Evolutionary conservation across 1,140 invertebrate species (phyloP), one percentile per base, ranked within the genome.

Genomic region (Cataglyphis hispanica): DNA sequence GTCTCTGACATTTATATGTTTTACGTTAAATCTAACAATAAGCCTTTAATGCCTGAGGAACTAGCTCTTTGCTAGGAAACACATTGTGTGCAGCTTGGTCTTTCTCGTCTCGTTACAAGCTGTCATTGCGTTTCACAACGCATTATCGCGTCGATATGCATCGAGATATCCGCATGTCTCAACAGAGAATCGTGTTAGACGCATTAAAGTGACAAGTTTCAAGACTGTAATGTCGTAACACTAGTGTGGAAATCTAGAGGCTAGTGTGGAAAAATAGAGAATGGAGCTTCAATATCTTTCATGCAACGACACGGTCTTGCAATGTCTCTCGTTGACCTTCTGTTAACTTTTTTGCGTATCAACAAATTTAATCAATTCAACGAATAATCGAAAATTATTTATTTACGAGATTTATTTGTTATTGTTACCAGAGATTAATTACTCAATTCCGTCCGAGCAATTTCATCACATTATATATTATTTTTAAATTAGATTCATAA

Each of bases 151-250:
- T 31, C 34, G n/a, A 84, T 37, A 46, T n/a, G 27, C 31, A 58
- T n/a, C n/a, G 34, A 75, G 27, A 40, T 84, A 64, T 34, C 27
- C 25, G 63, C 27, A 56, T 80, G 4, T 64, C 1, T 13, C n/a
- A 34, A 31, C 58, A 22, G 16, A 40, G n/a, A 5, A 6, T 34
- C 16, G 56, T 43, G 10, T 63, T 50, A 31, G 58, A 43, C 16
- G 13, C 25, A 43, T 58, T 77, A 61, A 63, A 22, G 34, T 34
- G 72, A 64, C 40, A 77, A 78, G 11, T 78, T 43, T 25, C 16
- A 66, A 22, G 37, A 46, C 25, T 74, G 6, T 16, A 40, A 64
- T 46, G 25, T 66, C 5, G 27, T 27, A 66, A 64, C 31, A 58
- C n/a, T 1, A 1, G 25, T 22, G 22, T n/a, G 46, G 25, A 31